phyloP scores from a whole-genome alignment of 2,113 vertebrate species.

The Thamnaconus septentrionalis region DNA sequence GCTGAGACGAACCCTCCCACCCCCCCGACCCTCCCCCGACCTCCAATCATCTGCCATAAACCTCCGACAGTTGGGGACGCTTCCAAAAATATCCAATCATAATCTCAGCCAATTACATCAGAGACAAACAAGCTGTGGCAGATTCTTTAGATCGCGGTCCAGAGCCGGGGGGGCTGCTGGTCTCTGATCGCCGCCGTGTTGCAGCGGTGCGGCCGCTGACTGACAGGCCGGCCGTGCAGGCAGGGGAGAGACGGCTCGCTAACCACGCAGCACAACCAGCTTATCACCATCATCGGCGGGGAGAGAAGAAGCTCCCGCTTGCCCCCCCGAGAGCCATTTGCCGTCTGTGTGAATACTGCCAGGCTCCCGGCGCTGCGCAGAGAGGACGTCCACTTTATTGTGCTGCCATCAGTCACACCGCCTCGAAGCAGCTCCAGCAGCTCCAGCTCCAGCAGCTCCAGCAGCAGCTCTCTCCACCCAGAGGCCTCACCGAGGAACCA shows the following conservation, averaged over 20 bases:
- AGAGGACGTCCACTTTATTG: slow-evolving; percentile 67
- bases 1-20: slow-evolving; percentile 11
- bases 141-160: background rate
- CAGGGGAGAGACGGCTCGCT: slow-evolving; percentile 33
- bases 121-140: slow-evolving; percentile 7
- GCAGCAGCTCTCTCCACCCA: slow-evolving; percentile 53
- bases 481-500: slow-evolving; percentile 46
- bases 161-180: background rate
- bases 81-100: too few relatives aligned
- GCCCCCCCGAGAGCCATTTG: slow-evolving; percentile 52
- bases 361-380: slow-evolving; percentile 35
- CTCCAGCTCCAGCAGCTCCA: slow-evolving; percentile 26
- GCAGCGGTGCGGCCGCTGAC: slow-evolving; percentile 24
- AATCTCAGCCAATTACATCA: too few relatives aligned
- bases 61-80: background rate
- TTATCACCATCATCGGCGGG: slow-evolving; percentile 27
- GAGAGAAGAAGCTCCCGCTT: slow-evolving; percentile 23
- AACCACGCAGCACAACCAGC: slow-evolving; percentile 43
- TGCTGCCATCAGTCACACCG: slow-evolving; percentile 69
- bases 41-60: background rate
- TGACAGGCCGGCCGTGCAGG: slow-evolving; percentile 21
- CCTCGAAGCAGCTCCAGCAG: slow-evolving; percentile 60
- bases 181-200: slow-evolving; percentile 2
- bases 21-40: slow-evolving; percentile 7
- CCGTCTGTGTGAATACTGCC: slow-evolving; percentile 40